Conservation (phyloP, 2,113 vertebrate genomes). For the Archilochus colubris region DNA sequence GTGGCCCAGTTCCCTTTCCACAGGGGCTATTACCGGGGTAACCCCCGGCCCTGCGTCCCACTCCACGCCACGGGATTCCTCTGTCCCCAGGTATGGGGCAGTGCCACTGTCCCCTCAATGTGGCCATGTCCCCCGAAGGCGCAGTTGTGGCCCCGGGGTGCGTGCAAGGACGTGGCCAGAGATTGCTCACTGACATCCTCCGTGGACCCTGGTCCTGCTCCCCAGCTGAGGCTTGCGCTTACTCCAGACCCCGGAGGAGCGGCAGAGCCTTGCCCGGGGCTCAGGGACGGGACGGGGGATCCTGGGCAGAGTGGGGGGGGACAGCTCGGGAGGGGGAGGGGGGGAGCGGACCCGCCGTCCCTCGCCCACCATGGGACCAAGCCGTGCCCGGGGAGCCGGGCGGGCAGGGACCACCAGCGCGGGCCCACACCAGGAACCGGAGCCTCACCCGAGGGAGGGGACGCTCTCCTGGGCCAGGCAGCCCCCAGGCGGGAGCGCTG, state of each 20-base stretch:
- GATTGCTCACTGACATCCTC: not conserved
- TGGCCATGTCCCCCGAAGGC: fast-evolving
- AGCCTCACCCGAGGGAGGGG: not conserved
- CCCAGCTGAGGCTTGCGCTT: not conserved
- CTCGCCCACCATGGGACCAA: too few relatives aligned
- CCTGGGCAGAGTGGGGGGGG: fast-evolving
- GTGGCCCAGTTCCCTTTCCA: fast-evolving
- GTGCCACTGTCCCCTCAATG: not conserved
- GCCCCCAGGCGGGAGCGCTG: too few relatives aligned
- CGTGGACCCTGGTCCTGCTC: not conserved
- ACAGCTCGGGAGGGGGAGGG: fast-evolving
- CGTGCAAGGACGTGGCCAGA: fast-evolving
- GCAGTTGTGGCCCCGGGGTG: fast-evolving
- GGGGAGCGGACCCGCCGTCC: not conserved
- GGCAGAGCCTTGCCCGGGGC: not conserved
- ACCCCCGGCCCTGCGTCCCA: fast-evolving
- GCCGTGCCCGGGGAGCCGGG: not conserved
- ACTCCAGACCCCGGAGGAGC: too few relatives aligned
- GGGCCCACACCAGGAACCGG: not conserved
- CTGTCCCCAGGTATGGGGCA: not conserved
- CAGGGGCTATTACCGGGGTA: fast-evolving
- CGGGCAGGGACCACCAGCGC: not conserved
- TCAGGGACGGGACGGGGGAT: fast-evolving
- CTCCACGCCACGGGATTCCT: fast-evolving
- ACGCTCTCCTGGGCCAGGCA: too few relatives aligned